phyloP scores from a whole-genome alignment of 2,888 invertebrate species.

The Euphydryas editha region DNA sequence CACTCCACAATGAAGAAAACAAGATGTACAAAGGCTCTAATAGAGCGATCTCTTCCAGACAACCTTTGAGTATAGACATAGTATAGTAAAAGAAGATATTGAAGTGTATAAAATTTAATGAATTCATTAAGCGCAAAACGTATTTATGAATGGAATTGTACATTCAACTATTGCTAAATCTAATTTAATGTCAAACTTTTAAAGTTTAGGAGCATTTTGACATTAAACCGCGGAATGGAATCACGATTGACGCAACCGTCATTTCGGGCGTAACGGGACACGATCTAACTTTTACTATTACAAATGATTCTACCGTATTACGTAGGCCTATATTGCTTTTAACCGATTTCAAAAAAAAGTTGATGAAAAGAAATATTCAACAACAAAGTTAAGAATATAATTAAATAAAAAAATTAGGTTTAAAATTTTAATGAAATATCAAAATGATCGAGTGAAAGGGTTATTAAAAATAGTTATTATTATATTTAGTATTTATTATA shows the following conservation, averaged over 20 bases:
- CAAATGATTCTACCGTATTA: background rate
- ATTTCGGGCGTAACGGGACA: slow-evolving; percentile 33
- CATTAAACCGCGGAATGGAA: slow-evolving; percentile 36
- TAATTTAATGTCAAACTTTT: slow-evolving; percentile 20
- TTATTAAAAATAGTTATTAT: too few species aligned
- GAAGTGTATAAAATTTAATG: too few species aligned
- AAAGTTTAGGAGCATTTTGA: slow-evolving; percentile 38
- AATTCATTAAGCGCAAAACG: background rate
- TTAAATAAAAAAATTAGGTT: too few species aligned
- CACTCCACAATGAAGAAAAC: too few species aligned
- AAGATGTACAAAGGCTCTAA: too few species aligned
- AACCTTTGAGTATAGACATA: too few species aligned
- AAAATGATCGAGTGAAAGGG: too few species aligned
- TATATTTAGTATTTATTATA: too few species aligned
- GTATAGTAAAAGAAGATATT: too few species aligned
- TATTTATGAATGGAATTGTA: background rate
- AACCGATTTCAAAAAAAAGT: background rate
- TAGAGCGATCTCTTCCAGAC: too few species aligned
- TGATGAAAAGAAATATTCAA: background rate
- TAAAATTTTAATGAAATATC: too few species aligned
- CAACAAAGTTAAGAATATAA: background rate
- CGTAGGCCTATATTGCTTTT: slow-evolving; percentile 6
- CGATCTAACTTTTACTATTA: slow-evolving; percentile 25
- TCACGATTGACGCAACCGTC: slow-evolving; percentile 24
- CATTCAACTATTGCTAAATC: slow-evolving; percentile 19